A percentile compares a stretch with the other conserved stretches of the same genome.
Conservation (phyloP, 2,113 vertebrate genomes). For the Numida meleagris region DNA sequence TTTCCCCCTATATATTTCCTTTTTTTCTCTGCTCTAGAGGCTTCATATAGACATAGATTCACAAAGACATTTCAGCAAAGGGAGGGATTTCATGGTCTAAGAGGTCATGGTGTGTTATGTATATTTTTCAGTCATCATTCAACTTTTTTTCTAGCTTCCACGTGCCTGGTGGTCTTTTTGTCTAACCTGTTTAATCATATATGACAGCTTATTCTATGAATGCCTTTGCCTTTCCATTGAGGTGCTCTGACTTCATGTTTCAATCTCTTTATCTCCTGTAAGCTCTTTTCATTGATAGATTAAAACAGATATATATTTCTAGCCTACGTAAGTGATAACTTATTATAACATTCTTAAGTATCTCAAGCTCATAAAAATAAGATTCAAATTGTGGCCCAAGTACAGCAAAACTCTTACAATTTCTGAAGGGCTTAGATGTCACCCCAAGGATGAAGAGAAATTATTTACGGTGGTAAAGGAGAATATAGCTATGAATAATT, state of each 20-base stretch:
- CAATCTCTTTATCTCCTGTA: constrained; percentile 25
- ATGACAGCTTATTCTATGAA: constrained; percentile 26
- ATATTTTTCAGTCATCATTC: not conserved
- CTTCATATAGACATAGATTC: not conserved
- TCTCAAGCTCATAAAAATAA: constrained; percentile 31
- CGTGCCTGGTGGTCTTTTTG: constrained; percentile 21
- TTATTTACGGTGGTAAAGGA: constrained; percentile 41
- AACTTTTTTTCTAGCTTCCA: not conserved
- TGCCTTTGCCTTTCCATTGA: constrained; percentile 17
- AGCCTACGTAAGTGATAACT: constrained; percentile 33
- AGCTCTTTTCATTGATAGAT: constrained; percentile 31
- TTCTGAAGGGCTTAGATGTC: constrained; percentile 14
- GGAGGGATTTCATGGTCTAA: not conserved
- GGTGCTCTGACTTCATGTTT: constrained; percentile 38
- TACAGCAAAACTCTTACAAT: not conserved
- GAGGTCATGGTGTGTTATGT: not conserved
- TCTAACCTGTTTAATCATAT: constrained; percentile 22
- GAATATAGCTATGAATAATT: constrained; percentile 53
- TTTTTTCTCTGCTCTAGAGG: not conserved
- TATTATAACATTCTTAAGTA: constrained; percentile 1
- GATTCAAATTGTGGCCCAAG: constrained; percentile 5
- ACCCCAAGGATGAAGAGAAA: constrained; percentile 9
- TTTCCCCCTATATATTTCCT: not conserved
- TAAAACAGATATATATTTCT: constrained; percentile 51
- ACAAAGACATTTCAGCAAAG: not conserved